Percentiles rank a stretch among this genome's conserved stretches.
Conservation (phyloP, 2,113 vertebrate genomes). For the Euleptes europaea region DNA sequence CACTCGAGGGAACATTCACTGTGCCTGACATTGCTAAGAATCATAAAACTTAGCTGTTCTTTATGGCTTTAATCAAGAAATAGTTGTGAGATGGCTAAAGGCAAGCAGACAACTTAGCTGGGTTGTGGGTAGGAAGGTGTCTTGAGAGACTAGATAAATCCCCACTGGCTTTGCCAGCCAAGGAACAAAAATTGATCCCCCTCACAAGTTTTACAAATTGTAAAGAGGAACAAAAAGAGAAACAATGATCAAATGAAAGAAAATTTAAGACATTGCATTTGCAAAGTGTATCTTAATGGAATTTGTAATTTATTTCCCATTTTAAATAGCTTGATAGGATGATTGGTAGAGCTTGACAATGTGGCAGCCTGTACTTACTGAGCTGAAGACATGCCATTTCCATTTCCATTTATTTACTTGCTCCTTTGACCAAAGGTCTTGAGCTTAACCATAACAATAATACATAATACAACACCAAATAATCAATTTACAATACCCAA, state of each 20-base stretch:
- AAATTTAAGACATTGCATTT: conserved; percentile 16
- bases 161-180: conserved; percentile 25
- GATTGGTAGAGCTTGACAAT: conserved; percentile 26
- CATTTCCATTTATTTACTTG: no score
- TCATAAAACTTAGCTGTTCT: conserved; percentile 45
- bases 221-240: conserved; percentile 1
- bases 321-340: conserved; percentile 2
- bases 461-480: no score
- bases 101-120: conserved; percentile 31
- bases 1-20: conserved; percentile 49
- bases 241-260: not conserved
- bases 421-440: no score
- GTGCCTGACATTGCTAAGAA: conserved; percentile 50
- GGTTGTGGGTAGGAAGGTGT: not conserved
- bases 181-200: not conserved
- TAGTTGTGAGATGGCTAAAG: conserved; percentile 39
- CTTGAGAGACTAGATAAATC: conserved; percentile 28
- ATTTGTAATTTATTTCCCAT: conserved; percentile 15
- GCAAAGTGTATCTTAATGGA: conserved; percentile 13
- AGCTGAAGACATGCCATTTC: no score
- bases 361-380: not conserved
- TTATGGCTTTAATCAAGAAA: conserved; percentile 55
- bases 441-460: no score
- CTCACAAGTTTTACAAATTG: conserved; percentile 20
- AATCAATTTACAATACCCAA: no score